These are phyloP conservation scores for Proctacanthus coquilletti DNA, from an alignment of 1,140 invertebrate species.

Conservation along the genomic window DNA sequence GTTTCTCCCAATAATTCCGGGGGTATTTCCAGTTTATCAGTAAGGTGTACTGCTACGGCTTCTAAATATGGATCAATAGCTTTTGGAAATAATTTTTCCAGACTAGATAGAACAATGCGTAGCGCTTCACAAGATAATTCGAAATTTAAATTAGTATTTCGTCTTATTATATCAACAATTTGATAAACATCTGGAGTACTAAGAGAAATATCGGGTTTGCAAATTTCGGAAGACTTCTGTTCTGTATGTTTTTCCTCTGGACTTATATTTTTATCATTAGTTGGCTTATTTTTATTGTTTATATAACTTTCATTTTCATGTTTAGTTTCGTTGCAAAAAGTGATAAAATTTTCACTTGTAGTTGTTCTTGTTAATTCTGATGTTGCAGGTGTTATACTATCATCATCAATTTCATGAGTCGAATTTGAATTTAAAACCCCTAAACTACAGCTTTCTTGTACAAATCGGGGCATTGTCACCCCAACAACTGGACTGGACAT, in stretches of 20 bases:
- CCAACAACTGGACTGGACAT: constrained; percentile 27
- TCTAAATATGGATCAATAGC: constrained; percentile 38
- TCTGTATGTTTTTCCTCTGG: not conserved
- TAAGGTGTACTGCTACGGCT: constrained; percentile 24
- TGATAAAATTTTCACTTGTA: constrained; percentile 26
- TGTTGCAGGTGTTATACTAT: constrained; percentile 27
- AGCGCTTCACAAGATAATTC: constrained; percentile 74
- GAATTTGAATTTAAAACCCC: constrained; percentile 16
- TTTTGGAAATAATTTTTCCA: constrained; percentile 42
- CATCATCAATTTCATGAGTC: constrained; percentile 22
- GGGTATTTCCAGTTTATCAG: constrained; percentile 25
- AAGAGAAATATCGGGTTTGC: not conserved
- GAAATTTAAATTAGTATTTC: constrained; percentile 71
- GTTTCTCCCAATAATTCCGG: constrained; percentile 34
- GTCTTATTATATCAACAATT: constrained; percentile 58
- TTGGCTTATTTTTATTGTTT: not conserved
- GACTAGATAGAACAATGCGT: constrained; percentile 54
- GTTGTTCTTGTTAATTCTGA: constrained; percentile 28
- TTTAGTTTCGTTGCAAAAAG: constrained; percentile 23
- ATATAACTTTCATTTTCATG: not conserved
- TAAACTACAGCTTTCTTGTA: constrained; percentile 28
- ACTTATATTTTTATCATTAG: too few relatives aligned
- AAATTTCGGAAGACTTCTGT: not conserved
- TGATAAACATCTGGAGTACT: constrained; percentile 42
- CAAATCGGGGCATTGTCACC: constrained; percentile 12